Percentiles rank a stretch among this genome's conserved stretches.
phyloP scores from a whole-genome alignment of 1,140 invertebrate species.

The Tribolium castaneum region DNA sequence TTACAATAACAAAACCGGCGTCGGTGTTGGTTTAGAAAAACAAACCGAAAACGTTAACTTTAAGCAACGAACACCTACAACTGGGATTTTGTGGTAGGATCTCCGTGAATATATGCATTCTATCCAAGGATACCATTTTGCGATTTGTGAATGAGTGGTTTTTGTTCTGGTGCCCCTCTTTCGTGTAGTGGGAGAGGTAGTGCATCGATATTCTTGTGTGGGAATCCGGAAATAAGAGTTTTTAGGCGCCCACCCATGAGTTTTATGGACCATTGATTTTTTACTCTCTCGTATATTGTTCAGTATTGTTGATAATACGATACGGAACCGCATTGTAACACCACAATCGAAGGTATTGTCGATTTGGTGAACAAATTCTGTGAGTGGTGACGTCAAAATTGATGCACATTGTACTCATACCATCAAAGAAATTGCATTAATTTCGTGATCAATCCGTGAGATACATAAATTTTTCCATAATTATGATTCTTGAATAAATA shows the following conservation, averaged over 20 bases:
- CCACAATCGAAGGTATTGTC: conserved; percentile 22
- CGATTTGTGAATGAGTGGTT: conserved; percentile 36
- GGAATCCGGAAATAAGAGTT: conserved; percentile 24
- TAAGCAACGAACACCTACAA: conserved; percentile 7
- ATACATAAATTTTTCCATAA: conserved; percentile 4
- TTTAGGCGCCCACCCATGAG: conserved; percentile 26
- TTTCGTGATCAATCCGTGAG: too few relatives aligned
- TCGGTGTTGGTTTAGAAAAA: not conserved
- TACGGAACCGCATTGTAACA: conserved; percentile 14
- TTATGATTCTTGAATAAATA: not conserved
- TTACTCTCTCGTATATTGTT: conserved; percentile 14
- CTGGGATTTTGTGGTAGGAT: conserved; percentile 41
- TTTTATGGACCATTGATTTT: conserved; percentile 24
- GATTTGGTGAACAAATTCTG: not conserved
- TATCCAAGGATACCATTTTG: conserved; percentile 55
- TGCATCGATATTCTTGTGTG: conserved; percentile 12
- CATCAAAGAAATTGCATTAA: not conserved
- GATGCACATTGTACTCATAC: not conserved
- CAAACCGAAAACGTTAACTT: conserved; percentile 28
- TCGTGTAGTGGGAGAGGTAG: conserved; percentile 4
- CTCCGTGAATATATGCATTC: conserved; percentile 55
- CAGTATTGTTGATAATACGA: conserved; percentile 3
- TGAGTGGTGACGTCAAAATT: conserved; percentile 1
- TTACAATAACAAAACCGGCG: not conserved
- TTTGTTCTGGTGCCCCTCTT: conserved; percentile 29